Conservation (phyloP, 2,888 invertebrate species). For the Spilarctia lutea region DNA sequence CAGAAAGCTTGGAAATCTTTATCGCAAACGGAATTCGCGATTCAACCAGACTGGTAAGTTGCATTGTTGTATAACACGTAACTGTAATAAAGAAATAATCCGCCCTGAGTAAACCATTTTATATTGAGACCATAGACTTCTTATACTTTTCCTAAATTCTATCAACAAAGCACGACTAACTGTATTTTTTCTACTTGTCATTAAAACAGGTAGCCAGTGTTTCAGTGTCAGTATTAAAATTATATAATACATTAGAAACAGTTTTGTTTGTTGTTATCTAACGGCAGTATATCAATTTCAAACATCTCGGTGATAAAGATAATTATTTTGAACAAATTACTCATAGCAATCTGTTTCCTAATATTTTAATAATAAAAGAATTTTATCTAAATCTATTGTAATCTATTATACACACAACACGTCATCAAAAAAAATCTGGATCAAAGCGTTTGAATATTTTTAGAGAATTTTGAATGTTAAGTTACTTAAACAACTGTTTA, state of each 20-base stretch:
- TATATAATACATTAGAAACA: neutral
- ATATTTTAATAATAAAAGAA: neutral
- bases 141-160: too few relatives aligned
- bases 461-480: too few relatives aligned
- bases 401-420: too few relatives aligned
- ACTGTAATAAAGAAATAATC: too few relatives aligned
- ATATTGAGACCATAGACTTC: too few relatives aligned
- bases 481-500: too few relatives aligned
- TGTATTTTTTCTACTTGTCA: too few relatives aligned
- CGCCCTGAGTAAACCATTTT: too few relatives aligned
- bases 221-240: neutral
- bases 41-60: slow-evolving; percentile 79
- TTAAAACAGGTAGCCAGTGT: too few relatives aligned
- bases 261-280: neutral
- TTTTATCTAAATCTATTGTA: neutral
- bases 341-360: neutral
- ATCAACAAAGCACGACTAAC: too few relatives aligned
- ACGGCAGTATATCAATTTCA: neutral
- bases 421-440: too few relatives aligned
- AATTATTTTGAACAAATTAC: neutral
- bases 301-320: neutral
- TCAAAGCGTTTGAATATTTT: too few relatives aligned
- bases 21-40: slow-evolving; percentile 68
- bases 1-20: slow-evolving; percentile 67
- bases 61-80: neutral